These are phyloP conservation scores for Capitulum mitella DNA, from an alignment of 2,888 invertebrate genomes.

Conservation along the genomic window DNA sequence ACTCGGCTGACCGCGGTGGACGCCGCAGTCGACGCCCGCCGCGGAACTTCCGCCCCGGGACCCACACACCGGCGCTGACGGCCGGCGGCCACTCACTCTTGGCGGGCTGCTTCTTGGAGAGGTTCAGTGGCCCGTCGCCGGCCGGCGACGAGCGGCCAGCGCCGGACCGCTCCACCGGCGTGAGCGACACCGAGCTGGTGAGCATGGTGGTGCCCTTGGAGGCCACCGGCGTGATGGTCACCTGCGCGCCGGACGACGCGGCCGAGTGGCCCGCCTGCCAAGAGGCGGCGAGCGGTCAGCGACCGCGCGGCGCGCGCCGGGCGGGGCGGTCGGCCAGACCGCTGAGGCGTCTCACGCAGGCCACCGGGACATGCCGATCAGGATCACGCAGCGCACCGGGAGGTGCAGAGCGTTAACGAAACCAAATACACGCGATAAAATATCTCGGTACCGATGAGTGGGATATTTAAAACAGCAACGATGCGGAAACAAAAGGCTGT, in stretches of 20 bases:
- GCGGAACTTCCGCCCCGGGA: not conserved
- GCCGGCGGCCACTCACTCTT: not conserved
- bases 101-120: slow-evolving; percentile 11
- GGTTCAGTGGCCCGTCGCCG: slow-evolving; percentile 18
- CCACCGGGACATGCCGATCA: too few relatives aligned
- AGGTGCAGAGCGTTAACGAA: too few relatives aligned
- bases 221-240: slow-evolving; percentile 24
- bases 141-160: not conserved
- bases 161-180: slow-evolving; percentile 16
- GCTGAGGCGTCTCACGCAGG: too few relatives aligned
- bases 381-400: too few relatives aligned
- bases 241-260: slow-evolving; percentile 1
- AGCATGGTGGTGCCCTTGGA: slow-evolving; percentile 24
- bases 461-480: too few relatives aligned
- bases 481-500: too few relatives aligned
- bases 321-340: not conserved
- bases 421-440: too few relatives aligned
- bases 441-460: too few relatives aligned
- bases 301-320: not conserved
- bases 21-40: not conserved
- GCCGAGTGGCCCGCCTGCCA: not conserved
- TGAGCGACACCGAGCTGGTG: slow-evolving; percentile 18
- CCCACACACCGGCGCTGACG: not conserved
- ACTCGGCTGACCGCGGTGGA: too few relatives aligned
- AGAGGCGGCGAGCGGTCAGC: too few relatives aligned